These are phyloP conservation scores for Carapus acus DNA, from an alignment of 2,797 vertebrate genomes.

Conservation along the genomic window DNA sequence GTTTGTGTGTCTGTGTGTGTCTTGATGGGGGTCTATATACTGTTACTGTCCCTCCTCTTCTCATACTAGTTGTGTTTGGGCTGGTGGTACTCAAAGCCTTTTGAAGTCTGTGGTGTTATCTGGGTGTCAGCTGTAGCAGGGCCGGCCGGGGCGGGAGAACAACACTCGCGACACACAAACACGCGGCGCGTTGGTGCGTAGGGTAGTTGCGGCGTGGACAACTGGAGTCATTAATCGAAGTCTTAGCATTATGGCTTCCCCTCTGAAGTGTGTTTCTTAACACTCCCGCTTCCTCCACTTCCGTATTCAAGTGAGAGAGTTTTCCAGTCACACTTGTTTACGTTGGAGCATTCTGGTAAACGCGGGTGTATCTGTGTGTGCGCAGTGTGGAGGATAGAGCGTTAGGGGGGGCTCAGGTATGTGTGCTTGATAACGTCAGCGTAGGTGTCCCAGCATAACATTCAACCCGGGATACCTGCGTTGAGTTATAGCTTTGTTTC, in stretches of 20 bases:
- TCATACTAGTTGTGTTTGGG: slow-evolving; percentile 61
- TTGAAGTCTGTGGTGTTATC: slow-evolving; percentile 65
- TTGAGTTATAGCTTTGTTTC: slow-evolving; percentile 62
- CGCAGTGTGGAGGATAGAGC: no score
- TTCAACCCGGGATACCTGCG: slow-evolving; percentile 40
- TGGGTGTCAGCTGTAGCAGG: slow-evolving; percentile 58
- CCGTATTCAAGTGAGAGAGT: neutral
- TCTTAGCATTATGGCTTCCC: slow-evolving; percentile 28
- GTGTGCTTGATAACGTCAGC: no score
- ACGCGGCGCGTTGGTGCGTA: slow-evolving; percentile 23
- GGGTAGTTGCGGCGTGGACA: slow-evolving; percentile 63
- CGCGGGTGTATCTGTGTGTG: no score
- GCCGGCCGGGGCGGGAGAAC: slow-evolving; percentile 57
- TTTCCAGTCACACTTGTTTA: no score
- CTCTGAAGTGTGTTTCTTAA: slow-evolving; percentile 37
- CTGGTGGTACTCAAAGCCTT: slow-evolving; percentile 57
- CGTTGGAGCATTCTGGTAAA: neutral
- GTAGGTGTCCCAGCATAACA: slow-evolving; percentile 9
- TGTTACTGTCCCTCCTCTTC: slow-evolving; percentile 33
- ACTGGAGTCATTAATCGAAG: slow-evolving; percentile 65
- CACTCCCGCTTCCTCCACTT: slow-evolving; percentile 30
- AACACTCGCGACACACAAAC: slow-evolving; percentile 34
- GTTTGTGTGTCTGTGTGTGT: slow-evolving; percentile 11
- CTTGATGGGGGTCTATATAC: slow-evolving; percentile 37
- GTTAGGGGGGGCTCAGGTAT: neutral